Conservation (phyloP, 2,888 invertebrate genomes). For the Polymixis lichenea region DNA sequence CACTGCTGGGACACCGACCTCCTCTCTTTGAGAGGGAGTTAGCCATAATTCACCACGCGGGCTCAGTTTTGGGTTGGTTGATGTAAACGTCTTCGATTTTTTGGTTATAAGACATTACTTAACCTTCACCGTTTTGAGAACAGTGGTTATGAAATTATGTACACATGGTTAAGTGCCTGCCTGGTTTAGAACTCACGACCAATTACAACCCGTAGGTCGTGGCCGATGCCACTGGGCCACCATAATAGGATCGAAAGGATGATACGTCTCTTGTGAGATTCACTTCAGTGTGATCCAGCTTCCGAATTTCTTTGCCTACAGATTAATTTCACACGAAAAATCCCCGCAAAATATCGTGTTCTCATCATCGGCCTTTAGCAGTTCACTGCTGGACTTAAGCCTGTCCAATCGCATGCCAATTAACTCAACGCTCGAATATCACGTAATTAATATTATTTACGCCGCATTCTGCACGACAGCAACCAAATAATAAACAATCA, state of each 20-base stretch:
- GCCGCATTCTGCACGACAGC: neutral
- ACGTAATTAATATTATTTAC: neutral
- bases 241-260: neutral
- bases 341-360: neutral
- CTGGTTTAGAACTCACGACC: too few species aligned
- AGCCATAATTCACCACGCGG: too few species aligned
- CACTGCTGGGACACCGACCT: too few species aligned
- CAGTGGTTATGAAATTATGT: too few species aligned
- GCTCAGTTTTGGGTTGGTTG: too few species aligned
- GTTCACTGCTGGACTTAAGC: neutral
- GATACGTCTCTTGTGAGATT: neutral
- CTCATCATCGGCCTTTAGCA: neutral
- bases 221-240: neutral
- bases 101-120: too few species aligned
- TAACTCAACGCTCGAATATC: neutral
- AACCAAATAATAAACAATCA: slow-evolving; percentile 6
- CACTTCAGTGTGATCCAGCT: neutral
- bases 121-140: too few species aligned
- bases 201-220: too few species aligned
- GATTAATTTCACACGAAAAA: too few species aligned
- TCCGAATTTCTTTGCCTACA: neutral
- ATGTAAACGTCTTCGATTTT: too few species aligned
- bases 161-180: too few species aligned
- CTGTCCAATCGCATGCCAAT: neutral
- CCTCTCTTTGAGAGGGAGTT: too few species aligned